These are phyloP conservation scores for Leptinotarsa haldemani DNA, from an alignment of 2,888 invertebrate species.

Conservation along the genomic window DNA sequence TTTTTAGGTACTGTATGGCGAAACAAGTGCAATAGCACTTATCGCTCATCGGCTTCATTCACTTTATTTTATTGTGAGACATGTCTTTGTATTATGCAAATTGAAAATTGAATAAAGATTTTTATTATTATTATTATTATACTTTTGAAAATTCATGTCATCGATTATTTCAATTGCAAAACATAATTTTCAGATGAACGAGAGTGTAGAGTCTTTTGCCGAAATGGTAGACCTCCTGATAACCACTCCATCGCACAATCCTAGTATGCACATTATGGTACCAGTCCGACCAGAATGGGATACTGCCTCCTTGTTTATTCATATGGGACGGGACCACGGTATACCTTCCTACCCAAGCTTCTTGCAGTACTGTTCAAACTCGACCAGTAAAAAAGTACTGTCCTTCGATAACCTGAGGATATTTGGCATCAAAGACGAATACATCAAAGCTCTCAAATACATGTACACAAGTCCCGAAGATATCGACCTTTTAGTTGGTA, in stretches of 20 bases:
- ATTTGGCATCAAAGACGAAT: slow-evolving; percentile 70
- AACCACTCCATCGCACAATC: slow-evolving; percentile 73
- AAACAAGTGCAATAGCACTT: too few species aligned
- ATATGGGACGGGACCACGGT: slow-evolving; percentile 83
- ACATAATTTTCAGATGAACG: slow-evolving; percentile 67
- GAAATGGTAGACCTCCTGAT: slow-evolving; percentile 73
- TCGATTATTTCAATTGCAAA: too few species aligned
- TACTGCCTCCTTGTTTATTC: slow-evolving; percentile 69
- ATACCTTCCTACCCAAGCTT: slow-evolving; percentile 79
- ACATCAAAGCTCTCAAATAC: slow-evolving; percentile 74
- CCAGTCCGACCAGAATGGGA: slow-evolving; percentile 63
- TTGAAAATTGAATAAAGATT: too few species aligned
- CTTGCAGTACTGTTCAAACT: slow-evolving; percentile 73
- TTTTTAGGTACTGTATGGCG: too few species aligned
- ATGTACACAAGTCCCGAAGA: slow-evolving; percentile 81
- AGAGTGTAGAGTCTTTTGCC: slow-evolving; percentile 66
- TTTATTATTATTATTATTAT: too few species aligned
- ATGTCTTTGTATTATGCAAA: too few species aligned
- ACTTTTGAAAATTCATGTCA: too few species aligned
- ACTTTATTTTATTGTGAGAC: too few species aligned
- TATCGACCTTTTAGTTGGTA: slow-evolving; percentile 87
- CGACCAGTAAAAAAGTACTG: slow-evolving; percentile 48
- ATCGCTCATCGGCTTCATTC: too few species aligned
- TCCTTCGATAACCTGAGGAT: slow-evolving; percentile 69
- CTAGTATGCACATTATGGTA: slow-evolving; percentile 69